These are phyloP conservation scores for Thera obeliscata DNA, from an alignment of 2,888 invertebrate species.

Conservation along the genomic window DNA sequence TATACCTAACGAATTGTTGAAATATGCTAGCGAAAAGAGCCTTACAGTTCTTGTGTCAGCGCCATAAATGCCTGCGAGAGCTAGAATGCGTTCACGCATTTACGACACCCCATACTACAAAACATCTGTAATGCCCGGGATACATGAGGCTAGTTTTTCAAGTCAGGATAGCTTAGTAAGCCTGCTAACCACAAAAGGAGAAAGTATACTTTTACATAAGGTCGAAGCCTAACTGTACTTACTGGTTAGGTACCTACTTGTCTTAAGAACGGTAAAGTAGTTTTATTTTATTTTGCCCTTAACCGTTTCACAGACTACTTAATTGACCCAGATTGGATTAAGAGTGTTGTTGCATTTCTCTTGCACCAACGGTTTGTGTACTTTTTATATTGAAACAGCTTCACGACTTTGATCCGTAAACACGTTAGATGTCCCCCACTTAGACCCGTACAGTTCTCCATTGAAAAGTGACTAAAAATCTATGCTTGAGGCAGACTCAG, in stretches of 20 bases:
- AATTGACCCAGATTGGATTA: slow-evolving; percentile 34
- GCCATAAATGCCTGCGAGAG: too few relatives aligned
- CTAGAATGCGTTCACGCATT: not conserved
- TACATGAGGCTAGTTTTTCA: not conserved
- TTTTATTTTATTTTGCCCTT: slow-evolving; percentile 55
- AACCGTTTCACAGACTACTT: slow-evolving; percentile 40
- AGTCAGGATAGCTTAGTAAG: too few relatives aligned
- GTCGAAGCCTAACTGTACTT: slow-evolving; percentile 54
- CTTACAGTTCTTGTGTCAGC: too few relatives aligned
- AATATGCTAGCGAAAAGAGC: too few relatives aligned
- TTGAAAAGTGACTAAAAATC: too few relatives aligned
- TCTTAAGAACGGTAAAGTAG: slow-evolving; percentile 49
- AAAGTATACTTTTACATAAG: not conserved
- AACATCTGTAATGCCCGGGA: not conserved
- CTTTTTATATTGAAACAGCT: not conserved
- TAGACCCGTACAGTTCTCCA: too few relatives aligned
- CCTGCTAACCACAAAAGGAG: not conserved
- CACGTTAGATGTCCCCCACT: too few relatives aligned
- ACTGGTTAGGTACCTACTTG: slow-evolving; percentile 49
- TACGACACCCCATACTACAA: not conserved
- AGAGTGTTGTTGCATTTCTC: slow-evolving; percentile 13
- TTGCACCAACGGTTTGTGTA: not conserved
- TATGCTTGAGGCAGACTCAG: too few relatives aligned
- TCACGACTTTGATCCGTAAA: too few relatives aligned
- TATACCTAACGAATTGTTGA: too few relatives aligned